These are phyloP conservation scores for Miltochrista miniata DNA, from an alignment of 2,888 invertebrate species.

Conservation along the genomic window DNA sequence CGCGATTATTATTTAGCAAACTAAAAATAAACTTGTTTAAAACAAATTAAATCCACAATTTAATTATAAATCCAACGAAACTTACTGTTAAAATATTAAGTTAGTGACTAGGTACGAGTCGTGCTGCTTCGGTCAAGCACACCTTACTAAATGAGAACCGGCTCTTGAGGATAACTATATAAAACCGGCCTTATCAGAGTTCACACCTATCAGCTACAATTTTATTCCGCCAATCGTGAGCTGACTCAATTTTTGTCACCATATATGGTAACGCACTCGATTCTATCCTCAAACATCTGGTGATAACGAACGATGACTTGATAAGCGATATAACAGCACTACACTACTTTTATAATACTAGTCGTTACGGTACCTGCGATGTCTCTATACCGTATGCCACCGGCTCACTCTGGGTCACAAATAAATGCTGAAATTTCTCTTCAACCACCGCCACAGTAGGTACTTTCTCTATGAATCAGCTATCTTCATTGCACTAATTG, in stretches of 20 bases:
- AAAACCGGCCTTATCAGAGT: slow-evolving; percentile 80
- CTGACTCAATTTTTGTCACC: slow-evolving; percentile 86
- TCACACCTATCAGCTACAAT: slow-evolving; percentile 76
- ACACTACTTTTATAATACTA: slow-evolving; percentile 21
- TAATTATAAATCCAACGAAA: slow-evolving; percentile 43
- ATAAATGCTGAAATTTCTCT: slow-evolving; percentile 46
- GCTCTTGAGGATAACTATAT: slow-evolving; percentile 80
- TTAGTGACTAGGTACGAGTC: slow-evolving; percentile 67
- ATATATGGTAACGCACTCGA: slow-evolving; percentile 87
- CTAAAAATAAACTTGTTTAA: slow-evolving; percentile 9
- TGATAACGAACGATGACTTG: slow-evolving; percentile 63
- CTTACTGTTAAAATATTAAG: slow-evolving; percentile 69
- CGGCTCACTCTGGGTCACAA: slow-evolving; percentile 24
- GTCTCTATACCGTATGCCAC: slow-evolving; percentile 35
- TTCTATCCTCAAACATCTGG: slow-evolving; percentile 55
- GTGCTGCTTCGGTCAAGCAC: slow-evolving; percentile 69
- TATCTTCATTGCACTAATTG: slow-evolving; percentile 57
- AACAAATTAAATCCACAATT: slow-evolving; percentile 20
- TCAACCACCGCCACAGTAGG: slow-evolving; percentile 31
- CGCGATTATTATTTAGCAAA: slow-evolving; percentile 5
- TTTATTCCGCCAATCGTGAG: slow-evolving; percentile 86
- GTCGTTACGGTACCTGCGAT: slow-evolving; percentile 31
- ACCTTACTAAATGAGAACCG: slow-evolving; percentile 70
- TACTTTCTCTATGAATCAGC: slow-evolving; percentile 68
- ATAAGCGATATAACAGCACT: slow-evolving; percentile 49